Conservation (phyloP, 2,797 vertebrate genomes). For the Phoebastria nigripes region DNA sequence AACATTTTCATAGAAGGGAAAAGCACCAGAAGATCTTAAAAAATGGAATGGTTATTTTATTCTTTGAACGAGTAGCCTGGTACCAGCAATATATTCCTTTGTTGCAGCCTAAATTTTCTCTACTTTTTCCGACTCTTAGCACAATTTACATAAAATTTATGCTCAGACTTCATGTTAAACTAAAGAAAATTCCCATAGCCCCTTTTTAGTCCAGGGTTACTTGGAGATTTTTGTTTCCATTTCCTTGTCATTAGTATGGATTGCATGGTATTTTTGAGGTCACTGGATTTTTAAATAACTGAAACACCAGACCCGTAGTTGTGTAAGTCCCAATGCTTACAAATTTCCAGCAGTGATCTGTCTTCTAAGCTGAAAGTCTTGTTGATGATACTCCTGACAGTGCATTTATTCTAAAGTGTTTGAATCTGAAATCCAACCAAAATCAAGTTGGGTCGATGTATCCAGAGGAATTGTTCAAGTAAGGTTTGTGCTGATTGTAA, state of each 20-base stretch:
- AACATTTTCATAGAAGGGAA: not conserved
- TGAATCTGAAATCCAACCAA: not conserved
- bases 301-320: not conserved
- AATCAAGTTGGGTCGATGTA: not conserved
- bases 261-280: conserved; percentile 16
- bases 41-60: not conserved
- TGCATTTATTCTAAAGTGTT: not conserved
- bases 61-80: not conserved
- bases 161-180: not conserved
- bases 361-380: not conserved
- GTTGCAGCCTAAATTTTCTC: not conserved
- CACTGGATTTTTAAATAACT: not conserved
- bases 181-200: conserved; percentile 8
- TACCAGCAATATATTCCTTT: not conserved
- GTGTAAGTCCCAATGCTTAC: not conserved
- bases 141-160: not conserved
- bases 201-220: not conserved
- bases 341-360: not conserved
- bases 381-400: not conserved
- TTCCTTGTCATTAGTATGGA: not conserved
- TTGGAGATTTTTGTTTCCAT: not conserved
- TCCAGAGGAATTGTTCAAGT: not conserved
- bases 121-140: not conserved
- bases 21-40: not conserved
- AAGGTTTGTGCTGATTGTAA: not conserved